Base-by-base conservation (phyloP, 2,888 invertebrate genomes). In the Melinaea marsaeus region DNA sequence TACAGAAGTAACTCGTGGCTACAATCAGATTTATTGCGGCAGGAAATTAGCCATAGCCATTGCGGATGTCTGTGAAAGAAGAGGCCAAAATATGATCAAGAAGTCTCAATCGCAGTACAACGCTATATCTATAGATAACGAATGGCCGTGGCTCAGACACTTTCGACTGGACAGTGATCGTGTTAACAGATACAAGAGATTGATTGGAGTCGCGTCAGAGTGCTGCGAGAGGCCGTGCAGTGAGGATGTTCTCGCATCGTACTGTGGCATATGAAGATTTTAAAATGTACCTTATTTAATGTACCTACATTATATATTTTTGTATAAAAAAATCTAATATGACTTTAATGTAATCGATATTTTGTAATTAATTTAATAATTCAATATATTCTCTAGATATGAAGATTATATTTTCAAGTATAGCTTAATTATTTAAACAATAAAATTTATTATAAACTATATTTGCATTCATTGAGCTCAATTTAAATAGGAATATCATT, bases 211-310 rank as follows among this genome's bases (percentile, higher is more conserved):
- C 3, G 77, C 69, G 11, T 69, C 68, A 2, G 75, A 78, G 47
- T 82, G 82, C 70, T 82, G 82, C 60, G 71, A 73, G 2, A 77
- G 77, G 22, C 72, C 76, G 0, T 82, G 81, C 62, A 69, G 73
- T 1, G 35, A 58, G 5, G 54, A 64, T 5, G 65, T 67, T 37
- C 42, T 69, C 4, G 34, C 65, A 33, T 56, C 62, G 3, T 69
- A 68, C 33, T 69, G 69, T n/a, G 32, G 58, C 7, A 51, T 51
- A 51, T 51, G 32, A 51, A 51, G 42, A 2, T 3, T 6, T 9
- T 42, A 1, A 42, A 42, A 3, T 42, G 11, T 42, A 42, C 7
- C 42, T 11, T 9, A 9, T 22, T 22, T 22, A 22, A 22, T 22
- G 22, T 22, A 42, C 3, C 3, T 42, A 42, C 11, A 42, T 42